Percentiles rank a stretch among this genome's conserved stretches.
phyloP scores from a whole-genome alignment of 2,797 vertebrate genomes.

The Dendrocincla tyrannina region DNA sequence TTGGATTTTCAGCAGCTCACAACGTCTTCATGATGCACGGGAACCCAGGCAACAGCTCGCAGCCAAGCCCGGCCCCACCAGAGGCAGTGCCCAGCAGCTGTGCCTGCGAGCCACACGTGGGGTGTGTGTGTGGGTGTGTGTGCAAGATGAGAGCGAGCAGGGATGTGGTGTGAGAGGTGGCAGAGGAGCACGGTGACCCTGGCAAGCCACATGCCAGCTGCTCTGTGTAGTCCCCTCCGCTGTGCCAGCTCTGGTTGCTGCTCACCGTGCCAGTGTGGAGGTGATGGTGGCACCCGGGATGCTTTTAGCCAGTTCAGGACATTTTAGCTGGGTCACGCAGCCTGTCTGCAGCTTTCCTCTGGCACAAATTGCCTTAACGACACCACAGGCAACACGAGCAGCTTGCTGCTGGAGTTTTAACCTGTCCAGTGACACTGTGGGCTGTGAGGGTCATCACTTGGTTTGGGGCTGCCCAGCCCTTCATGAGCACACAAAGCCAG shows the following conservation, averaged over 20 bases:
- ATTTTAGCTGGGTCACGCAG: fast-evolving
- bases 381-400: neutral
- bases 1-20: constrained; percentile 25
- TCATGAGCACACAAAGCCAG: fast-evolving
- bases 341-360: neutral
- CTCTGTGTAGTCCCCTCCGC: fast-evolving
- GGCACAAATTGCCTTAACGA: neutral
- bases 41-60: neutral
- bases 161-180: fast-evolving
- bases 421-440: fast-evolving
- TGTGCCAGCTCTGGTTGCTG: fast-evolving
- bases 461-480: neutral
- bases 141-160: neutral
- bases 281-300: fast-evolving
- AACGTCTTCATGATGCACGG: neutral
- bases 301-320: neutral
- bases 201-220: fast-evolving
- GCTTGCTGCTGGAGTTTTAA: neutral
- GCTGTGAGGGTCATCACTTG: fast-evolving
- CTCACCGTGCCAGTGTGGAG: fast-evolving
- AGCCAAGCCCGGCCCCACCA: neutral
- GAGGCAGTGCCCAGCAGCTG: neutral
- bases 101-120: neutral
- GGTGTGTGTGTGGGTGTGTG: fast-evolving
- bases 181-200: fast-evolving